Percentiles rank a stretch among this genome's conserved stretches.
These are phyloP conservation scores for Mactra quadrangularis DNA, from an alignment of 1,140 invertebrate species.

Conservation along the genomic window DNA sequence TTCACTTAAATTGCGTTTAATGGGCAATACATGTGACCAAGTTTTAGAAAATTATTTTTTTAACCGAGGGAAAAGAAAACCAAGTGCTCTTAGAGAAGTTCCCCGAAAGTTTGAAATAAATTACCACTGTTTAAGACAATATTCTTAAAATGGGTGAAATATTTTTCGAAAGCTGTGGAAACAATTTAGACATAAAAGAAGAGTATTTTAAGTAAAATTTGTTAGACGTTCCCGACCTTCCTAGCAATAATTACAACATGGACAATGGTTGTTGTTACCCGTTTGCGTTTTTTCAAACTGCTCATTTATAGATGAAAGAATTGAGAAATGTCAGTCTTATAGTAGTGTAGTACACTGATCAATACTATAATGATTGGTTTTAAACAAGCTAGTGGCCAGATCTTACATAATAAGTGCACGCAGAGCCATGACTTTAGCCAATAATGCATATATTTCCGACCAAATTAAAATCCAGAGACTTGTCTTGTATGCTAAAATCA, in stretches of 20 bases:
- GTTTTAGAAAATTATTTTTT: no score
- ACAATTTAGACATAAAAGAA: no score
- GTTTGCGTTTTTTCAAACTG: slow-evolving; percentile 38
- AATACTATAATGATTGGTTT: slow-evolving; percentile 42
- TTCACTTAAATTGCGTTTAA: no score
- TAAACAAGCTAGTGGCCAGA: slow-evolving; percentile 42
- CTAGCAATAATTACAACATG: not conserved
- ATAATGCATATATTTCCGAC: slow-evolving; percentile 45
- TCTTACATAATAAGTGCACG: slow-evolving; percentile 54
- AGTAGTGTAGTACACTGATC: slow-evolving; percentile 30
- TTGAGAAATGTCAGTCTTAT: slow-evolving; percentile 43
- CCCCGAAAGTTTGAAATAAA: no score
- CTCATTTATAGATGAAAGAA: slow-evolving; percentile 26
- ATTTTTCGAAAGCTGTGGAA: no score
- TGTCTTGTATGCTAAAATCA: slow-evolving; percentile 11
- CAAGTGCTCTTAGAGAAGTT: no score
- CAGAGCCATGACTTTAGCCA: slow-evolving; percentile 42
- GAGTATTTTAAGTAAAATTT: no score
- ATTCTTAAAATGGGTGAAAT: no score
- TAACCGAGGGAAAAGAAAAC: no score
- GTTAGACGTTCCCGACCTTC: no score
- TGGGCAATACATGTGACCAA: no score
- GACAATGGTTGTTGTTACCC: slow-evolving; percentile 28
- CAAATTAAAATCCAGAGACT: slow-evolving; percentile 40
- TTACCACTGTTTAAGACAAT: no score